These are phyloP conservation scores for Frankliniella fusca DNA, from an alignment of 2,888 invertebrate genomes.

Conservation along the genomic window DNA sequence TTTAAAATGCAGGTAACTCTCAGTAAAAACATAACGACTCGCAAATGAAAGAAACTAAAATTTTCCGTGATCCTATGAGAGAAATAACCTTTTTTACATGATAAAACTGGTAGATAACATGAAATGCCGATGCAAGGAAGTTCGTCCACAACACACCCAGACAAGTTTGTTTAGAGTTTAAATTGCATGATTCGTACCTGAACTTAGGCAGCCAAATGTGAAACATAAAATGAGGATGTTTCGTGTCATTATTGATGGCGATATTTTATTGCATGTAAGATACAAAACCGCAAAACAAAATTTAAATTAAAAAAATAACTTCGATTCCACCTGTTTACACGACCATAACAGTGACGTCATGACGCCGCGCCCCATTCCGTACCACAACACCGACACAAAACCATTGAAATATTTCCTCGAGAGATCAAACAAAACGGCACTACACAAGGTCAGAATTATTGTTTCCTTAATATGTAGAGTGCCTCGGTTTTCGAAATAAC, in stretches of 20 bases:
- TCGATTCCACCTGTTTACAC: not conserved
- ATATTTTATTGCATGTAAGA: not conserved
- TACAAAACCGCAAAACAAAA: not conserved
- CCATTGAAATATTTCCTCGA: not conserved
- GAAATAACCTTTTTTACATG: not conserved
- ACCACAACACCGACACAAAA: not conserved
- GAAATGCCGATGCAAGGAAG: too few species aligned
- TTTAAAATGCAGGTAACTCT: not conserved
- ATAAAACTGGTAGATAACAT: not conserved
- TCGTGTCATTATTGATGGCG: not conserved
- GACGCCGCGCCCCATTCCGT: conserved; percentile 5
- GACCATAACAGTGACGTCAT: conserved; percentile 1
- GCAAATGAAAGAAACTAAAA: not conserved
- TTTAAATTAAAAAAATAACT: not conserved
- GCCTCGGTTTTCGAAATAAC: not conserved
- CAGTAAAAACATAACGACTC: not conserved
- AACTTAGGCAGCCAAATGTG: not conserved
- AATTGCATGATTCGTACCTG: not conserved
- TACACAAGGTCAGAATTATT: not conserved
- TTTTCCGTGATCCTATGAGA: not conserved
- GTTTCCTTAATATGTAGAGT: not conserved
- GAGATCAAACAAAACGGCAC: not conserved
- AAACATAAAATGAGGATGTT: not conserved
- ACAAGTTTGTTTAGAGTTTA: not conserved
- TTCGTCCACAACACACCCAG: not conserved